Evolutionary conservation across 2,113 vertebrate species (phyloP), one percentile per base, ranked within the genome.

Genomic region (Circaetus gallicus): DNA sequence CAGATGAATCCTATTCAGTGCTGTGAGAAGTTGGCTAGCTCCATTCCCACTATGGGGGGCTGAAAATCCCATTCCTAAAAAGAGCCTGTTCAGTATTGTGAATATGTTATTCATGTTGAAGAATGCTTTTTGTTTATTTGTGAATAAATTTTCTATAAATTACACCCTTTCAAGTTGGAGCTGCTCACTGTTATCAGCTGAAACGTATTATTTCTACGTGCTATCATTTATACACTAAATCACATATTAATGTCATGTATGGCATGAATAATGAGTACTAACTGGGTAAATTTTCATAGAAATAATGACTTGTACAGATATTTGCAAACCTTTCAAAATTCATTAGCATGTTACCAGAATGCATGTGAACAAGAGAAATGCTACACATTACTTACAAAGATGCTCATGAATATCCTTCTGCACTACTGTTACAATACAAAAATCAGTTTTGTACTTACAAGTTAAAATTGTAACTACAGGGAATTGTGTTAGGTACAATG

Each of bases 1-100:
- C 25, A 1, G 20, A 4, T 3, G 15, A 52, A 17, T 58, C 55
- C 49, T 36, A 0, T 3, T 28, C 40, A 4, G 31, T 38, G 26
- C 42, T 66, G 34, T 6, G 26, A 55, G 28, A 50, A 38, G 10
- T 2, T 53, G 20, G n/a, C 14, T 15, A 40, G 63, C 31, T 65
- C 43, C 26, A 14, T 59, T 59, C 26, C 56, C 25, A 29, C n/a
- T 42, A 14, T 1, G 1, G 22, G 18, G 31, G 38, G 18, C 69
- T 59, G 18, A 56, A 91, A 84, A 36, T 13, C 21, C 16, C 18
- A 21, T n/a, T 71, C 17, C 7, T 40, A 9, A 38, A 19, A 69
- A 59, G 6, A 49, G 6, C 50, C 77, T 34, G 18, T 63, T 90
- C 40, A 8, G 7, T 42, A 13, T 26, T 53, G 53, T 62, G 24